Evolutionary conservation across 2,113 vertebrate genomes (phyloP).

Genomic region (Pteronura brasiliensis): DNA sequence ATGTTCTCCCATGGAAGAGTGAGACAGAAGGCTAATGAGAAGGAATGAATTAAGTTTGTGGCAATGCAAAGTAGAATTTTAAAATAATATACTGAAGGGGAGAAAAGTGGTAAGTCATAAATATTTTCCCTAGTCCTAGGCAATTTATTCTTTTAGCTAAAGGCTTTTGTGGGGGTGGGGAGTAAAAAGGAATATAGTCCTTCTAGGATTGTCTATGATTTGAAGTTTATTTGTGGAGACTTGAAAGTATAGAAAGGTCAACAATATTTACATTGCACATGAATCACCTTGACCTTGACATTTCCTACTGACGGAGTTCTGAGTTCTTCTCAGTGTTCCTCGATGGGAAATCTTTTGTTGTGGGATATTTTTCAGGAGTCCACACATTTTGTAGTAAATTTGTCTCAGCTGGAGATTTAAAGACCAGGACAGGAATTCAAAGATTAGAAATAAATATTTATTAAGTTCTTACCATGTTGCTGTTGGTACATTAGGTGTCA

Average conservation of each 20-base stretch:
- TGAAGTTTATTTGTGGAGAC: not conserved
- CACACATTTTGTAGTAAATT: not conserved
- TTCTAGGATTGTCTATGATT: not conserved
- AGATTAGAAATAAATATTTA: not conserved
- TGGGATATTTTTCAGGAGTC: not conserved
- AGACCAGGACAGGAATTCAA: not conserved
- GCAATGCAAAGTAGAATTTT: not conserved
- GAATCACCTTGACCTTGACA: not conserved
- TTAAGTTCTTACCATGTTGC: not conserved
- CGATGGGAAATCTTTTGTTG: not conserved
- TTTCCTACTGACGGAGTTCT: not conserved
- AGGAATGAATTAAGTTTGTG: not conserved
- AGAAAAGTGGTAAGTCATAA: not conserved
- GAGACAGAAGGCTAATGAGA: not conserved
- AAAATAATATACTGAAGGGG: not conserved
- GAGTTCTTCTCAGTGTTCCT: not conserved
- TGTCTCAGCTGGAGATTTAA: not conserved
- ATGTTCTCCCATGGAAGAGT: not conserved
- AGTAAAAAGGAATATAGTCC: rapidly evolving
- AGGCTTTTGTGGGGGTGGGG: not conserved
- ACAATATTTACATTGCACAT: not conserved
- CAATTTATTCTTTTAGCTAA: not conserved
- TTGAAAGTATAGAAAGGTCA: not conserved
- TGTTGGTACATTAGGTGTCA: not conserved
- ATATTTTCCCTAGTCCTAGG: not conserved